Evolutionary conservation across 2,888 invertebrate genomes (phyloP), one percentile per base, ranked within the genome.

Genomic region (Leptopilina syphax): DNA sequence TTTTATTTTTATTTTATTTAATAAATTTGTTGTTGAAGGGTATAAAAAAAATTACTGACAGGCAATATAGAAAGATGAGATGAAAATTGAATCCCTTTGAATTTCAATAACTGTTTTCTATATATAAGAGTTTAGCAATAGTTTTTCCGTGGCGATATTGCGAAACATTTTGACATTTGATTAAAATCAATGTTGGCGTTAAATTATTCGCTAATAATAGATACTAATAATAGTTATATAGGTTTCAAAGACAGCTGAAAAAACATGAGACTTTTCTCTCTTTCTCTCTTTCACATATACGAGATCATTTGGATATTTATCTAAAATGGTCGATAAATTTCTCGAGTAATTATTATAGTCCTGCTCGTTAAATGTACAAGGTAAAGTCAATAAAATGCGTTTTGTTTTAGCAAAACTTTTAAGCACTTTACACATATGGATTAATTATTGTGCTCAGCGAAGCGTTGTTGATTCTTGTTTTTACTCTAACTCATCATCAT

Each of bases 81-180:
- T 27, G n/a, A 18, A 18, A 18, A 73, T 34, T 73, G 57, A 73
- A 57, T n/a, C 27, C 13, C 54, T 18, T 57, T 34, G 54, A 41
- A 73, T 73, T 73, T 73, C 57, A 57, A 73, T 73, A 73, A 57
- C 8, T 27, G 73, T 73, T 73, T 44, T 44, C 44, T 44, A 44
- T 6, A 44, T 27, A 6, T 44, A 44, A 44, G 27, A 27, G 44
- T 44, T 41, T n/a, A 57, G 73, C 57, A 57, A 54, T 73, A 73
- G 57, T 73, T 73, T 57, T 73, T 57, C 73, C n/a, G 34, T 34
- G 0, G 10, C 18, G 34, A 10, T 57, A 54, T 73, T 73, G 57
- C 13, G 57, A 57, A 73, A 73, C 34, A 57, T 60, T 73, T 73
- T 73, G 73, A 73, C 73, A 73, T 73, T 73, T 73, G 73, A 73